Percentiles rank a stretch among this genome's conserved stretches.
phyloP scores from a whole-genome alignment of 1,140 invertebrate species.

The Adelges cooleyi region DNA sequence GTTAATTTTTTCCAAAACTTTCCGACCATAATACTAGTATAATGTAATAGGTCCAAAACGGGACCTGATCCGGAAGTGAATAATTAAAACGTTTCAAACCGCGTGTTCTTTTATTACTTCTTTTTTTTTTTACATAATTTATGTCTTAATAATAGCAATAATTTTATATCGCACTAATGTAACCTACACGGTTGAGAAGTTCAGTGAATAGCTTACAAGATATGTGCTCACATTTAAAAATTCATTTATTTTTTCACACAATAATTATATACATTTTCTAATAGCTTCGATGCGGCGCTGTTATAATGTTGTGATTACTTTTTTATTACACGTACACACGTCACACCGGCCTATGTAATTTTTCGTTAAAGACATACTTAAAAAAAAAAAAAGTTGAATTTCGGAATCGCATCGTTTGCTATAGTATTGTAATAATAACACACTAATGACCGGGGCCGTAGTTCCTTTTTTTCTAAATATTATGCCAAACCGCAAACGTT shows the following conservation, averaged over 20 bases:
- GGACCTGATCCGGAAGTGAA: constrained; percentile 18
- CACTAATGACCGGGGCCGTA: too few relatives aligned
- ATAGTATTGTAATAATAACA: too few relatives aligned
- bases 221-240: constrained; percentile 5
- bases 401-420: too few relatives aligned
- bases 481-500: too few relatives aligned
- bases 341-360: too few relatives aligned
- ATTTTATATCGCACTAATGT: constrained; percentile 23
- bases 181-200: constrained; percentile 23
- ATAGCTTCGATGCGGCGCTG: too few relatives aligned
- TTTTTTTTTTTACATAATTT: constrained; percentile 22
- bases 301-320: too few relatives aligned
- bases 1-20: neutral
- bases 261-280: constrained; percentile 26
- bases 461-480: too few relatives aligned
- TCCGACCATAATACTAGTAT: too few relatives aligned
- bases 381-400: too few relatives aligned
- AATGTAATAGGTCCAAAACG: neutral
- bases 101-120: neutral
- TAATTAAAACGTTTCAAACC: constrained; percentile 25
- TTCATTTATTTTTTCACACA: constrained; percentile 27
- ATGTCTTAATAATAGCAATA: constrained; percentile 28
- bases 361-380: too few relatives aligned
- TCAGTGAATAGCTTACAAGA: constrained; percentile 7
- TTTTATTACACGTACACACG: too few relatives aligned